These are phyloP conservation scores for Ostrea denselamellosa DNA, from an alignment of 1,140 invertebrate genomes.

Conservation along the genomic window DNA sequence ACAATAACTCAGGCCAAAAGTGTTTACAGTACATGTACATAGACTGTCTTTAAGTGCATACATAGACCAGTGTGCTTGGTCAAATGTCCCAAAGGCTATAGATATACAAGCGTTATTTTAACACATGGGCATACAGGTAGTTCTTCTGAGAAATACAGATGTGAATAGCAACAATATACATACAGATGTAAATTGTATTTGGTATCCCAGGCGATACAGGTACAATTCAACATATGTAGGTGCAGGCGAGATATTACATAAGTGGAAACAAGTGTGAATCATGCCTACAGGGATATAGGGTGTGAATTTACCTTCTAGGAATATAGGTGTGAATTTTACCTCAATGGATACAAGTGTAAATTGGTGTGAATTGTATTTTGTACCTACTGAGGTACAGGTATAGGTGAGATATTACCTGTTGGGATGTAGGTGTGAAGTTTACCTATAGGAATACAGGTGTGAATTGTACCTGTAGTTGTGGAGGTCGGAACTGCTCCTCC, in stretches of 20 bases:
- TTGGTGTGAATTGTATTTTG: not conserved
- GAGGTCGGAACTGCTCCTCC: conserved; percentile 49
- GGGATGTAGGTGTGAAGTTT: conserved; percentile 55
- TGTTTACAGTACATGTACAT: too few species aligned
- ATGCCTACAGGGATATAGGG: not conserved
- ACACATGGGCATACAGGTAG: conserved; percentile 65
- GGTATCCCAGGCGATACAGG: too few species aligned
- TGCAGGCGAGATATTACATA: too few species aligned
- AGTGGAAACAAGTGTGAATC: not conserved
- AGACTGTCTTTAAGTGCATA: too few species aligned
- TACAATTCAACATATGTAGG: too few species aligned
- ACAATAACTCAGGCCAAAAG: too few species aligned
- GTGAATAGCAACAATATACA: too few species aligned
- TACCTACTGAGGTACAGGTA: not conserved
- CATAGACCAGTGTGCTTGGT: too few species aligned
- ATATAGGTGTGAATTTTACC: conserved; percentile 46
- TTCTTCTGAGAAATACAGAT: too few species aligned
- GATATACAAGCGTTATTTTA: not conserved
- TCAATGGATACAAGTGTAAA: not conserved
- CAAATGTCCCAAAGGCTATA: too few species aligned
- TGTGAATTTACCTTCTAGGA: conserved; percentile 55
- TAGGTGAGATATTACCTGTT: conserved; percentile 49
- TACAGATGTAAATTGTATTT: too few species aligned
- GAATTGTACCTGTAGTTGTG: conserved; percentile 5
- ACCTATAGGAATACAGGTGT: not conserved